Evolutionary conservation across 2,888 invertebrate genomes (phyloP).

Genomic region (Ophion costatus): DNA sequence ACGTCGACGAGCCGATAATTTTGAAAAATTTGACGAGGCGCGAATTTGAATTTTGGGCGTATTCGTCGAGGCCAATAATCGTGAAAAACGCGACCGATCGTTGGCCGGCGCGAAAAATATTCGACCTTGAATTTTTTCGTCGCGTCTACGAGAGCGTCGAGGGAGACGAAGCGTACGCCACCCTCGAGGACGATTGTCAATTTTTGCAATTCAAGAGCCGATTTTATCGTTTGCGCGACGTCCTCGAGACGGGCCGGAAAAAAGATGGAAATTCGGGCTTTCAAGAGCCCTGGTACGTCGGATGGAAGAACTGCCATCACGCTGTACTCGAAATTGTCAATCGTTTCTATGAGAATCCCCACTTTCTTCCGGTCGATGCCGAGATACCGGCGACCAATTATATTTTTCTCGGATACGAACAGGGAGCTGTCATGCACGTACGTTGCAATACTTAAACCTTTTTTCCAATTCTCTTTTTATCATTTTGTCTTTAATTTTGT

Average conservation of each 20-base stretch:
- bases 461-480: not conserved
- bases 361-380: conserved; percentile 94
- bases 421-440: conserved; percentile 96
- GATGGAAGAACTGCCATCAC: conserved; percentile 96
- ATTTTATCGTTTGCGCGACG: conserved; percentile 90
- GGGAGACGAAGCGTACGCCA: conserved; percentile 87
- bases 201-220: conserved; percentile 94
- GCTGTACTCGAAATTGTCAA: conserved; percentile 89
- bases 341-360: conserved; percentile 91
- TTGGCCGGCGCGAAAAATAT: conserved; percentile 90
- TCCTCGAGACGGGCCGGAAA: conserved; percentile 89
- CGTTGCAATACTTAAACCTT: conserved; percentile 76
- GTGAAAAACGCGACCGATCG: conserved; percentile 90
- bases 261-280: conserved; percentile 87
- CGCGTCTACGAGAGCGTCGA: conserved; percentile 88
- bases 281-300: conserved; percentile 93
- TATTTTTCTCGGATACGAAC: conserved; percentile 95
- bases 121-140: conserved; percentile 89
- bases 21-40: conserved; percentile 88
- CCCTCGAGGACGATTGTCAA: conserved; percentile 92
- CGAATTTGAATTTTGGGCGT: conserved; percentile 90
- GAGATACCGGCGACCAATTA: conserved; percentile 95
- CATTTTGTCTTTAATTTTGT: not conserved
- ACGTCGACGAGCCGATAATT: conserved; percentile 88
- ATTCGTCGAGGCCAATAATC: conserved; percentile 91